Percentiles rank a stretch among this genome's conserved stretches.
phyloP scores from a whole-genome alignment of 2,797 vertebrate species.

The Dermochelys coriacea region DNA sequence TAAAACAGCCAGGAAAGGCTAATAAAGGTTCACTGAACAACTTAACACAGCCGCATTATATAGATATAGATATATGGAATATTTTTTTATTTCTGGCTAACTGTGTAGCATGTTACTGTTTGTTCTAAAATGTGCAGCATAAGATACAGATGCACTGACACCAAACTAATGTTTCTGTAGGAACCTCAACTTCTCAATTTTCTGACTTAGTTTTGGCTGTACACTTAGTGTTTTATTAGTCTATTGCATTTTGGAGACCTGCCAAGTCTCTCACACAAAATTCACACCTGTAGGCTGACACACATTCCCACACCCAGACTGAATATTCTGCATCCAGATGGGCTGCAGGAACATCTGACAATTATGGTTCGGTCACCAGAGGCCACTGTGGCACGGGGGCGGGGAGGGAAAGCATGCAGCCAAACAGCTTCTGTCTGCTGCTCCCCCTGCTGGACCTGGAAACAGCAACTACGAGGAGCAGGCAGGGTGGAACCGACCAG shows the following conservation, averaged over 20 bases:
- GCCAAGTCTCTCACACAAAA: fast-evolving
- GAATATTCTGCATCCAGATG: fast-evolving
- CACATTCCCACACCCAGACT: fast-evolving
- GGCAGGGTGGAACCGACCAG: not conserved
- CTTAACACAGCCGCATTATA: too few relatives aligned
- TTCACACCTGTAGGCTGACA: fast-evolving
- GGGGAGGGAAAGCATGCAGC: fast-evolving
- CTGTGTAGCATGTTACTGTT: not conserved
- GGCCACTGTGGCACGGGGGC: fast-evolving
- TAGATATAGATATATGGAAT: too few relatives aligned
- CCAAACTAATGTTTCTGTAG: fast-evolving
- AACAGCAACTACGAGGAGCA: not conserved
- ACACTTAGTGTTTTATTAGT: not conserved
- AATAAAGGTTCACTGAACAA: not conserved
- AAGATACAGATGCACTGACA: fast-evolving
- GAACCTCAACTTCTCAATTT: not conserved
- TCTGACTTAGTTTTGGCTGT: not conserved
- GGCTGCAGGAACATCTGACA: not conserved
- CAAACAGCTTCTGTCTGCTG: not conserved
- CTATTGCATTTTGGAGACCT: not conserved
- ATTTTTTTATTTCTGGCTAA: too few relatives aligned
- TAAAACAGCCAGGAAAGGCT: not conserved
- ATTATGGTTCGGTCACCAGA: not conserved
- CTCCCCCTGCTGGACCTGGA: fast-evolving
- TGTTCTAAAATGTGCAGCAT: not conserved